phyloP scores from a whole-genome alignment of 2,113 vertebrate genomes.

The Paracanthobrama guichenoti region DNA sequence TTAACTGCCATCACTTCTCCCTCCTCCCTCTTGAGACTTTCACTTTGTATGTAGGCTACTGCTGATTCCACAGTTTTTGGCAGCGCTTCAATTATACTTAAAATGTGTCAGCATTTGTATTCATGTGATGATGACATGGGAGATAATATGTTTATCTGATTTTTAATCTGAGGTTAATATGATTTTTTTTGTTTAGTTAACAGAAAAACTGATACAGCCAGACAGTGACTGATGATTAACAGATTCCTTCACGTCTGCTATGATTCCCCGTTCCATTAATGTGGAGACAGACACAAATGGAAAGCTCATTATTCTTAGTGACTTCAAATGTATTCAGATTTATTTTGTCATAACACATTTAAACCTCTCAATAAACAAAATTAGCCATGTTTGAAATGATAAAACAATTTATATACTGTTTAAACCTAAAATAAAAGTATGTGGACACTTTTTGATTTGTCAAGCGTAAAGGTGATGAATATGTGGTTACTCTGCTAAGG shows the following conservation, averaged over 20 bases:
- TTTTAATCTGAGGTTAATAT: background rate
- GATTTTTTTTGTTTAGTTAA: background rate
- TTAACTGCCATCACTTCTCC: conserved; percentile 6
- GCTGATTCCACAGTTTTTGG: conserved; percentile 4
- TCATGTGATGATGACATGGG: background rate
- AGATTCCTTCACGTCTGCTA: conserved; percentile 58
- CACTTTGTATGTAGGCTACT: conserved; percentile 2
- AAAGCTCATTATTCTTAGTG: background rate
- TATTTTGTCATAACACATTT: background rate
- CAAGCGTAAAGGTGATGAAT: background rate
- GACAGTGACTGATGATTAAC: conserved; percentile 69
- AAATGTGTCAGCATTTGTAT: conserved; percentile 27
- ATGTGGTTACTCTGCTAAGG: background rate
- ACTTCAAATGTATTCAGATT: background rate
- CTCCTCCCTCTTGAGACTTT: background rate
- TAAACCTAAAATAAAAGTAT: background rate
- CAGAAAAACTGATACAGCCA: background rate
- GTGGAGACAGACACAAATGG: background rate
- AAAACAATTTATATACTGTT: background rate
- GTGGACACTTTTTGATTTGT: background rate
- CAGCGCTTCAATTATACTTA: background rate
- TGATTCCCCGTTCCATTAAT: background rate
- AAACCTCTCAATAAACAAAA: no score
- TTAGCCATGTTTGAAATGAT: background rate
- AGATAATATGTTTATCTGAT: background rate